Evolutionary conservation across 2,113 vertebrate genomes (phyloP).

Genomic region (Siniperca chuatsi): DNA sequence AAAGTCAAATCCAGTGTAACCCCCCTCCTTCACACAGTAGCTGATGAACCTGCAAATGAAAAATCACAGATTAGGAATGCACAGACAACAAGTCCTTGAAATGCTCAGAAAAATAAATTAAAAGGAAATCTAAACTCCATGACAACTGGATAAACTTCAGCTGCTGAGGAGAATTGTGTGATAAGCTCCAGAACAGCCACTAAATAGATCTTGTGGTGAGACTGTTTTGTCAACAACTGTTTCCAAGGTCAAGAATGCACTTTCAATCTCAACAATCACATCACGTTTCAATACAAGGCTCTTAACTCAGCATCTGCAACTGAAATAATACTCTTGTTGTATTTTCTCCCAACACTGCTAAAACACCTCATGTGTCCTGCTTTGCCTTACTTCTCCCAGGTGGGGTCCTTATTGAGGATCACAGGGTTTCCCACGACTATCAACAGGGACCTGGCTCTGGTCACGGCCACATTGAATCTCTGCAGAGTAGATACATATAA

Average conservation of each 20-base stretch:
- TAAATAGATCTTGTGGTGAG: background rate
- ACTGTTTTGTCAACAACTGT: background rate
- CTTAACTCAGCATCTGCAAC: background rate
- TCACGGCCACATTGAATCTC: conserved; percentile 95
- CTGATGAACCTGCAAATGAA: conserved; percentile 85
- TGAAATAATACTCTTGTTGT: background rate
- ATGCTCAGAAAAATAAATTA: no score
- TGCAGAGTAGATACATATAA: conserved; percentile 58
- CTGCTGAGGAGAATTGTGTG: background rate
- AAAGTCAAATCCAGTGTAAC: conserved; percentile 85
- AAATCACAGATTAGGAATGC: background rate
- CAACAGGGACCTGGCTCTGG: conserved; percentile 92
- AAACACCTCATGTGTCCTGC: background rate
- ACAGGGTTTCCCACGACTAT: conserved; percentile 92
- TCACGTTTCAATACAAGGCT: background rate
- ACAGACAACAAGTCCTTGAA: accelerated
- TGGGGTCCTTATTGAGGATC: conserved; percentile 87
- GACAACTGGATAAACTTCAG: background rate
- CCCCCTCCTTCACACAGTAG: conserved; percentile 86
- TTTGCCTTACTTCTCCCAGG: conserved; percentile 90
- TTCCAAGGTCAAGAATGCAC: conserved; percentile 5
- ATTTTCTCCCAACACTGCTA: background rate
- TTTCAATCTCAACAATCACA: background rate
- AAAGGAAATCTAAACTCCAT: background rate
- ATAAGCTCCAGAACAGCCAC: background rate